A percentile compares a stretch with the other conserved stretches of the same genome.
Evolutionary conservation across 2,113 vertebrate genomes (phyloP).

Genomic region (Leptobrachium leishanense): DNA sequence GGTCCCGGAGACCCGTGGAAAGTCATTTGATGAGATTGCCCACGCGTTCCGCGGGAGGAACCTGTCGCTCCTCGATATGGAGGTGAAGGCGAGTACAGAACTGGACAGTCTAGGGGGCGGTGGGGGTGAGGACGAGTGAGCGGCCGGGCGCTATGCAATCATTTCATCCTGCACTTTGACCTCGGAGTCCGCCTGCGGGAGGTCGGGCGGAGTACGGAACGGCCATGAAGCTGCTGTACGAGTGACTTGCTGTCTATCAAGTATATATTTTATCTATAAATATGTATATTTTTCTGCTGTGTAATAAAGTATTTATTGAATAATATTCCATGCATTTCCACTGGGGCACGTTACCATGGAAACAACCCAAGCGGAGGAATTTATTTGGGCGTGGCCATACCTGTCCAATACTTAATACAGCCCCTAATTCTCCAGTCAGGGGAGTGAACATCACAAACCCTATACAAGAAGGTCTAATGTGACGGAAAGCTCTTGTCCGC

Average conservation of each 20-base stretch:
- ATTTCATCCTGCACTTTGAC: neutral
- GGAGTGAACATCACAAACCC: too few relatives aligned
- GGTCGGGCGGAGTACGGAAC: neutral
- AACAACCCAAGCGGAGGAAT: too few relatives aligned
- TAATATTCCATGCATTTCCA: too few relatives aligned
- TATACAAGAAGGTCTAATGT: too few relatives aligned
- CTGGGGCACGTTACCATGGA: too few relatives aligned
- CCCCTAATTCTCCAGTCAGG: too few relatives aligned
- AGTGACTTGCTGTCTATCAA: neutral
- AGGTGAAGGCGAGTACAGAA: slow-evolving; percentile 80
- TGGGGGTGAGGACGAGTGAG: slow-evolving; percentile 56
- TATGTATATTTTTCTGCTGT: slow-evolving; percentile 30
- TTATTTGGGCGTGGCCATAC: too few relatives aligned
- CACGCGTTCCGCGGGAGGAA: slow-evolving; percentile 69
- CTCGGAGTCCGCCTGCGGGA: neutral
- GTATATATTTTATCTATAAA: slow-evolving; percentile 24
- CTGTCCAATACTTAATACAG: too few relatives aligned
- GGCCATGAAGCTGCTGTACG: neutral
- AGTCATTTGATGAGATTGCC: slow-evolving; percentile 87
- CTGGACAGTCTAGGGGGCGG: slow-evolving; percentile 75
- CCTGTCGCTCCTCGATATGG: slow-evolving; percentile 70
- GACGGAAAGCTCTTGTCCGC: too few relatives aligned
- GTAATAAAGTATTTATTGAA: slow-evolving; percentile 6
- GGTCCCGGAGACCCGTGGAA: slow-evolving; percentile 85
- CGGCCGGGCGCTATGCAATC: too few relatives aligned